Conservation (phyloP, 2,113 vertebrate genomes). For the Aegotheles bennettii region DNA sequence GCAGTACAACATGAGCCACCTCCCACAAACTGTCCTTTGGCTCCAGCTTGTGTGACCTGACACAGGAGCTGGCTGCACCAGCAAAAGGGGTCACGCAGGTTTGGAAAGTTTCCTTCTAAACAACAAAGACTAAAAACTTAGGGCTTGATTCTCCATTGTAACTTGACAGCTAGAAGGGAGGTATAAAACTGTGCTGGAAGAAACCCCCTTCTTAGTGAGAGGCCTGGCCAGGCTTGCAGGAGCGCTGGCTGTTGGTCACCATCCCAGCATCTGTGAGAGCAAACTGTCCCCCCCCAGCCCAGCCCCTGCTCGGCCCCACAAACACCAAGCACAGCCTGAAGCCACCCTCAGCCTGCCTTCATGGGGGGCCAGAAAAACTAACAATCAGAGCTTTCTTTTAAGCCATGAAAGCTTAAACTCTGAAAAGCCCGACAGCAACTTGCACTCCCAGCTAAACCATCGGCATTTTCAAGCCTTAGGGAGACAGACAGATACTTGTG, state of each 20-base stretch:
- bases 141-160: not conserved
- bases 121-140: not conserved
- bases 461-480: conserved; percentile 26
- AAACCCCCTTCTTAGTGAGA: not conserved
- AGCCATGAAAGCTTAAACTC: not conserved
- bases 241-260: fast-evolving
- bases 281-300: not conserved
- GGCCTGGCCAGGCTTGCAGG: not conserved
- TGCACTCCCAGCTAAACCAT: not conserved
- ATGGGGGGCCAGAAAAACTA: not conserved
- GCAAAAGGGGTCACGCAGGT: not conserved
- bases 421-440: not conserved
- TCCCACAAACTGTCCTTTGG: fast-evolving
- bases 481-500: not conserved
- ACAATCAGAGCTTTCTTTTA: not conserved
- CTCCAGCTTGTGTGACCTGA: not conserved
- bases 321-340: not conserved
- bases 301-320: not conserved
- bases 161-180: not conserved
- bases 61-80: not conserved
- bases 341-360: not conserved
- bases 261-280: not conserved
- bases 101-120: not conserved
- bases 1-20: not conserved
- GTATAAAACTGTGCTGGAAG: not conserved